Base-by-base conservation (phyloP, 2,113 vertebrate species). In the Neodontobutis hainanensis region DNA sequence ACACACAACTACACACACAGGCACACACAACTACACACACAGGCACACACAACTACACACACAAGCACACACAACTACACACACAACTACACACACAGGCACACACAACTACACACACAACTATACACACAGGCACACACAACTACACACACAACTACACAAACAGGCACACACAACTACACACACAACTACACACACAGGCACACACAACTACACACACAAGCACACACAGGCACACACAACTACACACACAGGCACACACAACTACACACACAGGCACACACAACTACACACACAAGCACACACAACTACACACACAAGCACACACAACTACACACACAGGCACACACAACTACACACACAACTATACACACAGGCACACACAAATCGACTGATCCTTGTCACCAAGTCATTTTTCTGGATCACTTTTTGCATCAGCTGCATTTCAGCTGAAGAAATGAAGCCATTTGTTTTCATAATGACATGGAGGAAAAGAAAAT, bases 391-490 rank as follows among this genome's bases (percentile, higher is more conserved):
- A 78, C 77, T 80, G 81, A 85, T 83, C 66, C 73, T 85, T 85
- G 82, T 90, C 80, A 84, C 75, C 43, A 80, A 83, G 75, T 73
- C 53, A 65, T 83, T 80, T 80, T 70, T 74, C 48, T 5, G 65
- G 71, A 84, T 81, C 34, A 66, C 75, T 70, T 80, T 89, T 87
- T 81, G 73, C 73, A 67, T 73, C 49, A 47, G 75, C 76, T 78
- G 67, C 79, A 84, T 87, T 86, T 87, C 70, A 80, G 57, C 72
- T 6, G 9, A 35, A 79, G 68, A 85, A 83, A 77, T 59, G 76
- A 82, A 78, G 71, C 64, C 71, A 77, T 85, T 89, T 88, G 68
- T 86, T 87, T 88, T 73, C 74, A 82, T 81, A 84, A 88, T 84
- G 66, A 85, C 78, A 84, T 14, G 38, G 69, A 82, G 75, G 60